A percentile compares a stretch with the other conserved stretches of the same genome.
Evolutionary conservation across 2,113 vertebrate species (phyloP).

Genomic region (Myocastor coypus): DNA sequence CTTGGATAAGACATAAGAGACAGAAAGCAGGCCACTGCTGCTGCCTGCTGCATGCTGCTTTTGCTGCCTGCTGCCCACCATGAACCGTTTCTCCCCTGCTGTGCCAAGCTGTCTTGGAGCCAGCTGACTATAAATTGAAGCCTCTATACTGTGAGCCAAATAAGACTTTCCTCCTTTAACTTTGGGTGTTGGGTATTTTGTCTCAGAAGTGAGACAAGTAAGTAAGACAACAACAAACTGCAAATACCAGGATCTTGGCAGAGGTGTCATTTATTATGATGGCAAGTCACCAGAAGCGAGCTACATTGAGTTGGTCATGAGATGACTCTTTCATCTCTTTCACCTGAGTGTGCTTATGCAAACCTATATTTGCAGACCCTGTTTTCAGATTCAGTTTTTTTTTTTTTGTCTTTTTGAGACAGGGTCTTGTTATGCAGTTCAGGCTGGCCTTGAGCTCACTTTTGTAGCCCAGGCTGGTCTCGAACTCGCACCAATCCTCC

Average conservation of each 20-base stretch:
- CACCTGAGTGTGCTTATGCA: background rate
- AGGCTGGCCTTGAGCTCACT: too few species aligned
- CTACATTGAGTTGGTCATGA: rapidly evolving
- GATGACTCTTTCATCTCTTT: background rate
- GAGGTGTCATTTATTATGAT: background rate
- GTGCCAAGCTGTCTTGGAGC: background rate
- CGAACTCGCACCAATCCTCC: too few species aligned
- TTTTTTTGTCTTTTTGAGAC: too few species aligned
- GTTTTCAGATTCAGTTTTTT: background rate
- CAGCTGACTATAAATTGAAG: background rate
- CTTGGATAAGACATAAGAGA: background rate
- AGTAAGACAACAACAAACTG: background rate
- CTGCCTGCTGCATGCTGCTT: background rate
- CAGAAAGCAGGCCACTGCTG: background rate
- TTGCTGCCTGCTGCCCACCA: background rate
- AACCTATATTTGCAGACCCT: rapidly evolving
- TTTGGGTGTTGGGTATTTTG: background rate
- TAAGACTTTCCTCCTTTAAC: background rate
- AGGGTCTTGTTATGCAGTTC: too few species aligned
- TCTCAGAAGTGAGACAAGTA: background rate
- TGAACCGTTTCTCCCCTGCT: background rate
- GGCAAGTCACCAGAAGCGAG: background rate
- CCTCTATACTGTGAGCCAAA: background rate
- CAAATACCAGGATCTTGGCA: background rate
- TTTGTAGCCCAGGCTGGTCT: too few species aligned